A percentile compares a stretch with the other conserved stretches of the same genome.
Conservation (phyloP, 1,140 invertebrate species). For the Anoplophora glabripennis region DNA sequence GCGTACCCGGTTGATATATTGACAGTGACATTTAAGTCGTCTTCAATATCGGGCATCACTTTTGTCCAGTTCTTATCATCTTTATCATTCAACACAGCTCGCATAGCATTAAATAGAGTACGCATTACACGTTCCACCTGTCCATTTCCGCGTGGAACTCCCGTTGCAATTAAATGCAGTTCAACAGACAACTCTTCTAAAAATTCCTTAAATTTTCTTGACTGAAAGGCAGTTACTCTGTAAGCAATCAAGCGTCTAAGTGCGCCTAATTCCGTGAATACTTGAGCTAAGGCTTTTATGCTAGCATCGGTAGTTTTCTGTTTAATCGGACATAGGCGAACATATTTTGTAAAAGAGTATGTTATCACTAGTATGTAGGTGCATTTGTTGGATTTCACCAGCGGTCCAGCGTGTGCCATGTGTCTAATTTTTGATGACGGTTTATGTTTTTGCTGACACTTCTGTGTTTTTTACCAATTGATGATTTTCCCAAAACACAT, state of each 20-base stretch:
- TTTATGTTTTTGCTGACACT: no score
- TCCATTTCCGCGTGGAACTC: slow-evolving; percentile 20
- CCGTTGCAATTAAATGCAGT: slow-evolving; percentile 25
- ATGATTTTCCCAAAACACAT: no score
- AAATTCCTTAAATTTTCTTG: slow-evolving; percentile 11
- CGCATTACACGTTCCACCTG: slow-evolving; percentile 26
- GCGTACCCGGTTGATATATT: no score
- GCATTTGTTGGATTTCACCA: no score
- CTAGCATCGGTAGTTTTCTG: slow-evolving; percentile 13
- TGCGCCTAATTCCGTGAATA: slow-evolving; percentile 14
- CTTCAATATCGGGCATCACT: no score
- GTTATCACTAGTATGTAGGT: no score
- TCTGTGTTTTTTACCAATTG: no score
- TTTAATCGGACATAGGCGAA: neutral
- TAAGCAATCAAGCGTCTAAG: slow-evolving; percentile 14
- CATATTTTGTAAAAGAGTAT: no score
- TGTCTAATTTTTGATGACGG: no score
- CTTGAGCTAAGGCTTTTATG: slow-evolving; percentile 7
- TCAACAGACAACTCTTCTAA: slow-evolving; percentile 7
- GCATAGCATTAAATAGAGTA: slow-evolving; percentile 21
- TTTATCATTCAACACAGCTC: slow-evolving; percentile 15
- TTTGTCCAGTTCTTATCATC: slow-evolving; percentile 20
- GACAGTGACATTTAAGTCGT: no score
- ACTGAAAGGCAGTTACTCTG: slow-evolving; percentile 13
- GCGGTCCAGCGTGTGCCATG: no score